Evolutionary conservation across 2,888 invertebrate genomes (phyloP), one percentile per base, ranked within the genome.

Genomic region (Zygaena filipendulae): DNA sequence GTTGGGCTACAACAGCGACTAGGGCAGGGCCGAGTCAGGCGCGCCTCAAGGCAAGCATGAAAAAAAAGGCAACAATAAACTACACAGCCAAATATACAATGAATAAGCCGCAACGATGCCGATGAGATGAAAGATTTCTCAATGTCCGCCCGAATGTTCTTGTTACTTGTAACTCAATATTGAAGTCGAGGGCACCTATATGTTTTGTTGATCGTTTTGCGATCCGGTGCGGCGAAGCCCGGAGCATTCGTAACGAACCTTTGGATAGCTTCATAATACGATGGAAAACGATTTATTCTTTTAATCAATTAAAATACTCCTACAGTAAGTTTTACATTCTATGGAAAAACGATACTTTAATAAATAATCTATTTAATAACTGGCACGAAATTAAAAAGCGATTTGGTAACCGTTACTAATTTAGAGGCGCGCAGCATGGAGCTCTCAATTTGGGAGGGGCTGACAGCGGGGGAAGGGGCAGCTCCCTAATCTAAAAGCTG

Each of bases 401-500:
- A 79, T 79, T 79, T 74, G 57, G 67, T 69, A 69, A 71, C 72
- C 71, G 66, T 74, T 69, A 72, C 74, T 75, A 74, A 77, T 77
- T 74, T 70, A 67, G 68, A 51, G 52, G 56, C 58, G 60, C 59
- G 58, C 61, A 56, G 59, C 55, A 47, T 49, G 60, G 59, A 62
- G 60, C 60, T 66, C 68, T 69, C 70, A 64, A 69, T 72, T 72
- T 64, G 63, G 67, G 61, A 55, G 63, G 66, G 68, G 66, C 51
- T 47, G 23, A 36, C 28, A 41, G 43, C 31, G 41, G 23, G 40
- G 36, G 39, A 36, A 37, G 46, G 45, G 49, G 60, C 59, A 58
- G 56, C n/a, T n/a, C 55, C 60, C 69, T 69, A 72, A 75, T 77
- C 72, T 77, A 72, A 74, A 77, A 74, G 72, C 72, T 75, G 75